A percentile compares a stretch with the other conserved stretches of the same genome.
These are phyloP conservation scores for Phaedon cochleariae DNA, from an alignment of 2,888 invertebrate species.

Conservation along the genomic window DNA sequence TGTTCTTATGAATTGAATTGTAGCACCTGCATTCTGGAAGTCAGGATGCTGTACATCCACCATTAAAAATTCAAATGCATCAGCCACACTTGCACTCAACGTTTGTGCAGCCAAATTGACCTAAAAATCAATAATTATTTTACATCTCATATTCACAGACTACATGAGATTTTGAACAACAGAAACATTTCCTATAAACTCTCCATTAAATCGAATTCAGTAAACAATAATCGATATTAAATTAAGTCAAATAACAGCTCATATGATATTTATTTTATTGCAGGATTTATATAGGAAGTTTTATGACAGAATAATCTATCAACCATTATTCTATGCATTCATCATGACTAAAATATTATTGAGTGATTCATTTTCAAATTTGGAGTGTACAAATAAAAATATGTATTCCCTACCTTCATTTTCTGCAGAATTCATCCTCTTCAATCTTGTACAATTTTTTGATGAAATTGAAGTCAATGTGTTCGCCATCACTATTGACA, in stretches of 20 bases:
- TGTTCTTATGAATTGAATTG: constrained; percentile 28
- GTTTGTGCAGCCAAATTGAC: constrained; percentile 38
- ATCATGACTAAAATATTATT: too few relatives aligned
- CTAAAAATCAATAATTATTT: constrained; percentile 17
- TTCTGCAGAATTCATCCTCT: constrained; percentile 25
- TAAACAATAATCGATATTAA: too few relatives aligned
- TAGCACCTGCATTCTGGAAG: constrained; percentile 27
- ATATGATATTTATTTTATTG: too few relatives aligned
- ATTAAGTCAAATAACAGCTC: too few relatives aligned
- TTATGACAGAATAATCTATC: too few relatives aligned
- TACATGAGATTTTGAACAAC: constrained; percentile 3
- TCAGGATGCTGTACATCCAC: constrained; percentile 24
- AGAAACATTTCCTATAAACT: too few relatives aligned
- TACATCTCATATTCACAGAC: constrained; percentile 31
- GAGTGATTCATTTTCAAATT: too few relatives aligned
- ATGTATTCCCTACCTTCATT: constrained; percentile 26
- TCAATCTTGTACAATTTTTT: constrained; percentile 25
- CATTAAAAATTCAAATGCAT: constrained; percentile 32
- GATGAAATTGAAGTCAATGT: constrained; percentile 21
- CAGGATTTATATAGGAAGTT: too few relatives aligned
- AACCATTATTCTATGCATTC: too few relatives aligned
- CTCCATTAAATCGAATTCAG: too few relatives aligned
- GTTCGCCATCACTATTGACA: constrained; percentile 6
- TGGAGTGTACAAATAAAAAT: background rate
- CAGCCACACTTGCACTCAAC: constrained; percentile 34